Percentiles rank a stretch among this genome's conserved stretches.
These are phyloP conservation scores for Boleophthalmus pectinirostris DNA, from an alignment of 2,113 vertebrate genomes.

Conservation along the genomic window DNA sequence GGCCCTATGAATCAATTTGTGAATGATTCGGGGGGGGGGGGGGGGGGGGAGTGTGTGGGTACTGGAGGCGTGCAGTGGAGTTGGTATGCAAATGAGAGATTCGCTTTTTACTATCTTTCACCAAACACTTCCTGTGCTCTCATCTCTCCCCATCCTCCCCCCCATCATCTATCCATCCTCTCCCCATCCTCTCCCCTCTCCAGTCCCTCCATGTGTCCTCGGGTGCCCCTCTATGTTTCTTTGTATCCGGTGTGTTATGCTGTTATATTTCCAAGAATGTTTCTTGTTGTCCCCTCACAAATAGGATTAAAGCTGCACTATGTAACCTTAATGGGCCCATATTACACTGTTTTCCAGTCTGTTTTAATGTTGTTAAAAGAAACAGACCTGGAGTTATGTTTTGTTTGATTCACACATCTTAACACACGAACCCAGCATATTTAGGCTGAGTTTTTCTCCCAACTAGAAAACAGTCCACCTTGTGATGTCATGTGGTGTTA, in stretches of 20 bases:
- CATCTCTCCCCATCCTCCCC: conserved; percentile 43
- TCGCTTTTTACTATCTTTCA: conserved; percentile 52
- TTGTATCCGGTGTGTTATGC: conserved; percentile 46
- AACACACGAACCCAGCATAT: too few species aligned
- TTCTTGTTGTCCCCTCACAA: neutral
- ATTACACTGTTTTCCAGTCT: too few species aligned
- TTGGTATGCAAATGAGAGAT: conserved; percentile 67
- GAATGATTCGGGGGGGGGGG: conserved; percentile 52
- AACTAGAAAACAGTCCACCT: too few species aligned
- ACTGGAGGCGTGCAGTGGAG: conserved; percentile 31
- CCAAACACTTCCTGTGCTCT: conserved; percentile 52
- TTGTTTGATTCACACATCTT: too few species aligned
- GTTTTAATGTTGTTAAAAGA: too few species aligned
- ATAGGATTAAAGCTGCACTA: too few species aligned
- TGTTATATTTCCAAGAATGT: conserved; percentile 64
- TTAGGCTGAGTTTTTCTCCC: too few species aligned
- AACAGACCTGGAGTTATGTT: too few species aligned
- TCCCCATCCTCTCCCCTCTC: conserved; percentile 51
- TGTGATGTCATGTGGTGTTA: too few species aligned
- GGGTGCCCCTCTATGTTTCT: neutral
- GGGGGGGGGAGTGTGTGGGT: conserved; percentile 44
- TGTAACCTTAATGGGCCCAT: too few species aligned
- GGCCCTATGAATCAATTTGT: conserved; percentile 49
- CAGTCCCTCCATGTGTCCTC: conserved; percentile 46
- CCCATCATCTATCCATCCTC: conserved; percentile 39